These are phyloP conservation scores for Poecilus cupreus DNA, from an alignment of 2,888 invertebrate genomes.

Conservation along the genomic window DNA sequence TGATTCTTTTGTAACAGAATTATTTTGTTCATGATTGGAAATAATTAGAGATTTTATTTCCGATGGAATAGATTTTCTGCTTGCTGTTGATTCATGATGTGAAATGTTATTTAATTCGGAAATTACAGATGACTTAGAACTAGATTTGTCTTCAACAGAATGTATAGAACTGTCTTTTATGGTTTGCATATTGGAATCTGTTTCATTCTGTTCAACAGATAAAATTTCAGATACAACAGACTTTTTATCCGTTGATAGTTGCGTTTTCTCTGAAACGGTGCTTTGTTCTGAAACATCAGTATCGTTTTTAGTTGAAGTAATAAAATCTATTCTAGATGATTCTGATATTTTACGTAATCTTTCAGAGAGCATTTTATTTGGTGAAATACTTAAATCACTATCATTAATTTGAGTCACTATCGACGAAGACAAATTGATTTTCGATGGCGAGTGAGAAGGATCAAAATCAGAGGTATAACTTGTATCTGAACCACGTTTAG, in stretches of 20 bases:
- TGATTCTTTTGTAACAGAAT: constrained; percentile 1
- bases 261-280: constrained; percentile 3
- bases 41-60: not conserved
- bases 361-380: constrained; percentile 25
- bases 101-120: not conserved
- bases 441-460: not conserved
- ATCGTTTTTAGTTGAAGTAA: constrained; percentile 11
- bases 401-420: constrained; percentile 34
- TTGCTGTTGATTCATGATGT: not conserved
- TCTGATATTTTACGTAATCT: constrained; percentile 34
- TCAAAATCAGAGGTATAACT: constrained; percentile 53
- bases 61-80: constrained; percentile 5
- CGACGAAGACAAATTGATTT: not conserved
- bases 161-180: constrained; percentile 22
- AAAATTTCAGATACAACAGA: not conserved
- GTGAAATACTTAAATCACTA: not conserved
- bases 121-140: constrained; percentile 2
- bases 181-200: constrained; percentile 9
- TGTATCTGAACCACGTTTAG: constrained; percentile 29
- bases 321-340: constrained; percentile 21
- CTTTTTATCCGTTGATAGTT: not conserved
- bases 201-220: constrained; percentile 1
- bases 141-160: not conserved
- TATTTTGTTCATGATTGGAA: not conserved
- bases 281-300: constrained; percentile 4